phyloP scores from a whole-genome alignment of 1,140 invertebrate species.

The Drosophila bipectinata region DNA sequence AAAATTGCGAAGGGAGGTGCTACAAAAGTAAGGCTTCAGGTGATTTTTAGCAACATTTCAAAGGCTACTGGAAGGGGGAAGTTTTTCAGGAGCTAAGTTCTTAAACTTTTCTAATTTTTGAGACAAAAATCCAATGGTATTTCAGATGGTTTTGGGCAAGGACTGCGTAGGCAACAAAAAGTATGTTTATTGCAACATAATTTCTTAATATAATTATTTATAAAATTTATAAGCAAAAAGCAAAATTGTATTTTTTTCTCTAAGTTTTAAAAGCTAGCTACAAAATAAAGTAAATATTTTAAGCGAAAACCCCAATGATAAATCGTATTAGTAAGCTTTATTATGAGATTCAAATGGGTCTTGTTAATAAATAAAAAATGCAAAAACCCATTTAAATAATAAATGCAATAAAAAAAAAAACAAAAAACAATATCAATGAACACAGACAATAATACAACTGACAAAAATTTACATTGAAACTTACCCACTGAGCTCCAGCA shows the following conservation, averaged over 20 bases:
- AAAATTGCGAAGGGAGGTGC: neutral
- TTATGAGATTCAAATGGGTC: neutral
- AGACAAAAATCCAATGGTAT: neutral
- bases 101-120: neutral
- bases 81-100: no score
- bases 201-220: no score
- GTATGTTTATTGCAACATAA: no score
- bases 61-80: no score
- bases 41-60: neutral
- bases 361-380: neutral
- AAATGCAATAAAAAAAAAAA: neutral
- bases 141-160: no score
- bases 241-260: neutral
- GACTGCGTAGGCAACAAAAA: no score
- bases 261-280: neutral
- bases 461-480: slow-evolving; percentile 63
- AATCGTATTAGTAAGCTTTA: neutral
- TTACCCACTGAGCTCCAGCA: slow-evolving; percentile 89
- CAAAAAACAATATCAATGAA: slow-evolving; percentile 34
- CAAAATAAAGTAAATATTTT: neutral
- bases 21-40: neutral
- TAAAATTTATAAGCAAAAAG: neutral
- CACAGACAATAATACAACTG: slow-evolving; percentile 35
- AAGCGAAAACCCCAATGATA: neutral
- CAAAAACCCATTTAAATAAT: slow-evolving; percentile 30